These are phyloP conservation scores for Heliocidaris erythrogramma DNA, from an alignment of 35 echinoderm and acorn worm genomes.

Conservation along the genomic window DNA sequence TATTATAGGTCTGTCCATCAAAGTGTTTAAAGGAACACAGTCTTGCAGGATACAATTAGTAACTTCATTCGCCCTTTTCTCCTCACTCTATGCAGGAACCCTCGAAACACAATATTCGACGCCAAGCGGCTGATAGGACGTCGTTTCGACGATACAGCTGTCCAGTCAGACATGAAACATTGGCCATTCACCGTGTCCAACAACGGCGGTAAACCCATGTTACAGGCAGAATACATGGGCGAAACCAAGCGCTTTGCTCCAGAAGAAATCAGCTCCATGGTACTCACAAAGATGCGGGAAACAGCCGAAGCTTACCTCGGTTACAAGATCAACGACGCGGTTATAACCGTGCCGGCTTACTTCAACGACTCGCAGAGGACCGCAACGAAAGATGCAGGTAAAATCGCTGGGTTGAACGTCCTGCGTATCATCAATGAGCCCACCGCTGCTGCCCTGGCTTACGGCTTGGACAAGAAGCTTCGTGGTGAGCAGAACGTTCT, in stretches of 20 bases:
- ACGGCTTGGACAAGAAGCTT: constrained; percentile 81
- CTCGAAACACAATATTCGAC: constrained; percentile 87
- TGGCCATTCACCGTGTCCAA: constrained; percentile 81
- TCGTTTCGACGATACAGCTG: constrained; percentile 64
- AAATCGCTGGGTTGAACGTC: constrained; percentile 88
- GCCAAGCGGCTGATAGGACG: constrained; percentile 89
- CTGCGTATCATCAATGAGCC: constrained; percentile 83
- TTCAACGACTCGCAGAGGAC: constrained; percentile 80
- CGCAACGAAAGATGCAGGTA: constrained; percentile 84
- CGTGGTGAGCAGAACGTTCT: constrained; percentile 69
- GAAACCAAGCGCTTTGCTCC: constrained; percentile 84
- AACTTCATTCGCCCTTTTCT: no score
- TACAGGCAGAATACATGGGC: constrained; percentile 81
- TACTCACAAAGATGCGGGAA: constrained; percentile 79
- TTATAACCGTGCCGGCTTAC: constrained; percentile 81
- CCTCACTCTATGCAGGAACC: constrained; percentile 61
- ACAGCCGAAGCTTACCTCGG: constrained; percentile 70
- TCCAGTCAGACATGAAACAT: constrained; percentile 90
- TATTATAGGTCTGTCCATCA: no score
- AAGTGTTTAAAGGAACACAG: no score
- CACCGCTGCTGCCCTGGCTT: constrained; percentile 79
- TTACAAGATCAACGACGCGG: constrained; percentile 71
- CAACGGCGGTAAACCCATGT: constrained; percentile 67
- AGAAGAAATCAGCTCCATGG: constrained; percentile 90
- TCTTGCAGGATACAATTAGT: no score